Evolutionary conservation across 2,797 vertebrate species (phyloP).

Genomic region (Peromyscus melanophrys): DNA sequence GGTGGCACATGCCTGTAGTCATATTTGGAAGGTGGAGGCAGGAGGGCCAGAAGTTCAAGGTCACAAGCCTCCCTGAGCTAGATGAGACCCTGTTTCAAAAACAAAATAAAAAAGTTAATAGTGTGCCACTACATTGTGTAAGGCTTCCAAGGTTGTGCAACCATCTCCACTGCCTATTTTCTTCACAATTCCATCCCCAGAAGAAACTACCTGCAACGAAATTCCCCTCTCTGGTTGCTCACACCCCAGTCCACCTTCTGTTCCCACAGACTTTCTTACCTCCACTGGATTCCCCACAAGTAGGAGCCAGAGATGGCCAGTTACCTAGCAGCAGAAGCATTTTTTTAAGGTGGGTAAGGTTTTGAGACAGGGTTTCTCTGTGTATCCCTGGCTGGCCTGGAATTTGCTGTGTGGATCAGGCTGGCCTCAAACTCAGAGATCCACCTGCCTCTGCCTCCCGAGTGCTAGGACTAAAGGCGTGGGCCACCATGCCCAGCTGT

Average conservation of each 20-base stretch:
- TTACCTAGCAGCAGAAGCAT: neutral
- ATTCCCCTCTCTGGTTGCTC: rapidly evolving
- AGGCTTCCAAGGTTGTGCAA: neutral
- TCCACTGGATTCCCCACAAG: neutral
- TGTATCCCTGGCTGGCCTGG: neutral
- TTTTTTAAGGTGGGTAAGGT: neutral
- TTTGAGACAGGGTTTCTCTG: neutral
- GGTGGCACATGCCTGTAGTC: neutral
- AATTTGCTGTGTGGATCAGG: too few species aligned
- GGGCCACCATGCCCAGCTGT: neutral
- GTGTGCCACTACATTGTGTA: neutral
- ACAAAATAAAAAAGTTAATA: neutral
- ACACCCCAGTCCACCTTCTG: rapidly evolving
- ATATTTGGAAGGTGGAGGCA: neutral
- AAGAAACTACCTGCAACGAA: too few species aligned
- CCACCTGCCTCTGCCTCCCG: neutral
- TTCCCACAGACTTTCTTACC: neutral
- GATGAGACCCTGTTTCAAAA: neutral
- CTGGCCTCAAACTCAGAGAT: neutral
- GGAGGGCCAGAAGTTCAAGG: neutral
- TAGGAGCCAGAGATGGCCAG: neutral
- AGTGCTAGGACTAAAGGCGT: neutral
- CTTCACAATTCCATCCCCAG: neutral
- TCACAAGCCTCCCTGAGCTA: neutral
- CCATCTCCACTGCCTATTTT: neutral